Conservation (phyloP, 2,888 invertebrate species). For the Nemotelus nigrinus region DNA sequence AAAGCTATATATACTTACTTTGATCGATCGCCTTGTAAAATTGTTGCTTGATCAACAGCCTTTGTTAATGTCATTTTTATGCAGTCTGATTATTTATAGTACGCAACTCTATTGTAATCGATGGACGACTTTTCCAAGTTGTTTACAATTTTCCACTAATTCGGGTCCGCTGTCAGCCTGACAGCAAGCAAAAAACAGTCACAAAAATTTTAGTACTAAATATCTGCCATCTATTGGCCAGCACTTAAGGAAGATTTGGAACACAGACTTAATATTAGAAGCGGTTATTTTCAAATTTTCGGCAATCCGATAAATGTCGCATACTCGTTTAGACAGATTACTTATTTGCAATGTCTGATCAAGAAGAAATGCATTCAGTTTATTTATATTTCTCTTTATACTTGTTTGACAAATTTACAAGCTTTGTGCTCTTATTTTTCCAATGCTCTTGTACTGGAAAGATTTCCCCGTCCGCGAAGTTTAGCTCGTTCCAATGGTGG, state of each 20-base stretch:
- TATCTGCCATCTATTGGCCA: not conserved
- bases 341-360: no score
- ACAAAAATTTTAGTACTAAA: no score
- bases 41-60: conserved; percentile 63
- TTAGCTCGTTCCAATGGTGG: conserved; percentile 14
- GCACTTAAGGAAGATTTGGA: not conserved
- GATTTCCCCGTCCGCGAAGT: not conserved
- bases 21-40: conserved; percentile 61
- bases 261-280: no score
- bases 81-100: not conserved
- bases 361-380: no score
- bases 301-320: no score
- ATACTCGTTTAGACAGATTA: no score
- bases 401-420: no score
- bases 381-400: no score
- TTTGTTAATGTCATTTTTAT: conserved; percentile 58
- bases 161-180: not conserved
- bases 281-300: no score
- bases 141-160: not conserved
- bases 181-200: not conserved
- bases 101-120: no score
- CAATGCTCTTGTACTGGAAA: not conserved
- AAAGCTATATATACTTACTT: conserved; percentile 51
- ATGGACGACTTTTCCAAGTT: no score
- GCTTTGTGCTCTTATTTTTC: not conserved